Percentiles rank a stretch among this genome's conserved stretches.
phyloP scores from a whole-genome alignment of 1,140 invertebrate genomes.

The Lordiphosa collinella region DNA sequence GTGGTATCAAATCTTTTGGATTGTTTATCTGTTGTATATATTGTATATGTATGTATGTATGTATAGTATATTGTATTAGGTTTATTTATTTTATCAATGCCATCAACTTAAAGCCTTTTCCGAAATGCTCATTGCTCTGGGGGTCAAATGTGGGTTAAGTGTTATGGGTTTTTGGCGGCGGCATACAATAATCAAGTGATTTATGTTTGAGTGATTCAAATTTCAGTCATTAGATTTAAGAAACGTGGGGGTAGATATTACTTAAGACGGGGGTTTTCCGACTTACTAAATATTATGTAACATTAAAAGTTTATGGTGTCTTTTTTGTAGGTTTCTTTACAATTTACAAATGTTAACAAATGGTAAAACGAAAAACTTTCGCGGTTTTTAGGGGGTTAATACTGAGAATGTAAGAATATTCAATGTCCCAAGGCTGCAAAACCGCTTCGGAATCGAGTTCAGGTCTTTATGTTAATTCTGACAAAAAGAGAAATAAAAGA shows the following conservation, averaged over 20 bases:
- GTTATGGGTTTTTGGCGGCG: conserved; percentile 14
- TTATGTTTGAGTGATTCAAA: conserved; percentile 23
- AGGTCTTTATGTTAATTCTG: too few species aligned
- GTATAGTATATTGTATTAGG: conserved; percentile 8
- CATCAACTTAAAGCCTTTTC: conserved; percentile 23
- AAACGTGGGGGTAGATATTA: conserved; percentile 15
- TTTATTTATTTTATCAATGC: conserved; percentile 1
- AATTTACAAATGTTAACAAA: conserved; percentile 63
- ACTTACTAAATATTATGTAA: conserved; percentile 30
- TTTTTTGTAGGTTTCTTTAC: conserved; percentile 44
- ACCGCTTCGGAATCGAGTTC: too few species aligned
- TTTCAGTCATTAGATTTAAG: conserved; percentile 58
- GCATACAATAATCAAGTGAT: conserved; percentile 17
- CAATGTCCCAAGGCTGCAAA: conserved; percentile 10
- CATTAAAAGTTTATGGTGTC: conserved; percentile 56
- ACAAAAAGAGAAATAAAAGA: too few species aligned
- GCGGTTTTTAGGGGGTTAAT: conserved; percentile 34
- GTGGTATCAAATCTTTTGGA: conserved; percentile 17
- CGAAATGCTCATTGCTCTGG: conserved; percentile 19
- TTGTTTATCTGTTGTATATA: conserved; percentile 18
- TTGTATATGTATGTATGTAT: conserved; percentile 16
- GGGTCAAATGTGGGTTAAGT: conserved; percentile 8
- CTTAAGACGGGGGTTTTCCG: conserved; percentile 11
- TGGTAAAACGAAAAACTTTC: conserved; percentile 28
- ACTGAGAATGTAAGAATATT: conserved; percentile 56